Percentiles rank a stretch among this genome's conserved stretches.
These are phyloP conservation scores for Meghimatium bilineatum DNA, from an alignment of 2,888 invertebrate genomes.

Conservation along the genomic window DNA sequence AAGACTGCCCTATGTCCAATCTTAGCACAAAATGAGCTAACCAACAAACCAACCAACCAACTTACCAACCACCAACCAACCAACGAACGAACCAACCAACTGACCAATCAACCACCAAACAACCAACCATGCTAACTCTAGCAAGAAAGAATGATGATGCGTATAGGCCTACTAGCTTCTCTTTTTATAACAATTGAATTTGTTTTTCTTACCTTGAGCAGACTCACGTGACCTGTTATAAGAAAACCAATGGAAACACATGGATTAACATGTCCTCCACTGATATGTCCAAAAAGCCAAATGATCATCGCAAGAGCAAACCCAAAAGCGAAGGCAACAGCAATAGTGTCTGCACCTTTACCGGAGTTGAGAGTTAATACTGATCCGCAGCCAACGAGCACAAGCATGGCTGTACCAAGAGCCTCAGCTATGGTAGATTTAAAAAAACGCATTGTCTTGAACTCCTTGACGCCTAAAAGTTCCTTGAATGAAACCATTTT, in stretches of 20 bases:
- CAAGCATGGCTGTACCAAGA: conserved; percentile 78
- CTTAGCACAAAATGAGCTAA: too few relatives aligned
- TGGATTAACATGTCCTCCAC: conserved; percentile 94
- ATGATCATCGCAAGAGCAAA: conserved; percentile 89
- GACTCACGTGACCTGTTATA: conserved; percentile 88
- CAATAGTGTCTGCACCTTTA: conserved; percentile 75
- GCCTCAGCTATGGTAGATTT: neutral
- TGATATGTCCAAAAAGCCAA: conserved; percentile 90
- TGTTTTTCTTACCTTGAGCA: conserved; percentile 82
- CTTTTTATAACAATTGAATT: too few relatives aligned
- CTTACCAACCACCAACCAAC: too few relatives aligned
- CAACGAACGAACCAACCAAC: too few relatives aligned
- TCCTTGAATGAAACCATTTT: neutral
- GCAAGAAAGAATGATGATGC: too few relatives aligned
- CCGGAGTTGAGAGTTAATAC: conserved; percentile 62
- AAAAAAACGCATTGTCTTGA: neutral
- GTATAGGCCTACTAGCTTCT: too few relatives aligned
- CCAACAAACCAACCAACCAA: too few relatives aligned
- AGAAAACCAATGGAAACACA: conserved; percentile 92
- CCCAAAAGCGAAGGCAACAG: conserved; percentile 93
- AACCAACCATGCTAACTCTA: too few relatives aligned
- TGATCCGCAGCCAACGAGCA: conserved; percentile 90
- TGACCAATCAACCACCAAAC: too few relatives aligned
- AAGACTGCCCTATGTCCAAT: too few relatives aligned
- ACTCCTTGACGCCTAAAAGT: conserved; percentile 10